A percentile compares a stretch with the other conserved stretches of the same genome.
Evolutionary conservation across 2,888 invertebrate species (phyloP).

Genomic region (Chymomyza procnemis): DNA sequence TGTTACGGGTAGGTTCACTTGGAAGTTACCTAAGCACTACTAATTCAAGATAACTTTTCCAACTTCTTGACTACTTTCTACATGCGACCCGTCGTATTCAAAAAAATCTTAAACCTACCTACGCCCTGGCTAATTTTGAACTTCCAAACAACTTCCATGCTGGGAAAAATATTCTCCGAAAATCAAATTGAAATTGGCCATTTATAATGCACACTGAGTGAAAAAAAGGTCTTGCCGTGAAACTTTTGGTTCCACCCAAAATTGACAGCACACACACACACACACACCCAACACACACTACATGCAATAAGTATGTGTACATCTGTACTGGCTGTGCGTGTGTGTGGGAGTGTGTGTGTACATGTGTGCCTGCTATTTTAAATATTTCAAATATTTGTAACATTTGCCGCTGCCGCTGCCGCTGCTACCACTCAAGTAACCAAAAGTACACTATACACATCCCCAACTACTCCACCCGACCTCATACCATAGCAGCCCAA

Average conservation of each 20-base stretch:
- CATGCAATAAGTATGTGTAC: conserved; percentile 12
- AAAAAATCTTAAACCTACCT: not conserved
- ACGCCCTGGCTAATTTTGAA: not conserved
- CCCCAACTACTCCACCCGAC: not conserved
- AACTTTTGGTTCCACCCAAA: conserved; percentile 61
- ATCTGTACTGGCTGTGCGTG: conserved; percentile 27
- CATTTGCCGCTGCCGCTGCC: conserved; percentile 62
- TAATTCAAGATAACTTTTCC: no score
- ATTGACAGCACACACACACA: conserved; percentile 1
- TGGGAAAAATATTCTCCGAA: not conserved
- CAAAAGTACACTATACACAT: conserved; percentile 40
- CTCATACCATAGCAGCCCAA: not conserved
- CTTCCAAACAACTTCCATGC: not conserved
- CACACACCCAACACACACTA: conserved; percentile 25
- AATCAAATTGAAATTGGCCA: conserved; percentile 64
- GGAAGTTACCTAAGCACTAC: no score
- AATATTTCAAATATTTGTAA: conserved; percentile 73
- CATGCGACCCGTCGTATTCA: no score
- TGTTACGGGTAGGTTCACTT: no score
- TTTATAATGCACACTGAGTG: conserved; percentile 61
- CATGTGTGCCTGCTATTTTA: conserved; percentile 63
- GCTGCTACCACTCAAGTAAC: conserved; percentile 59
- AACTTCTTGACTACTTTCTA: no score
- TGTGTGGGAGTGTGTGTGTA: conserved; percentile 26
- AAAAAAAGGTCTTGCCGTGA: conserved; percentile 62